A percentile compares a stretch with the other conserved stretches of the same genome.
Evolutionary conservation across 2,113 vertebrate species (phyloP).

Genomic region (Jaculus jaculus): DNA sequence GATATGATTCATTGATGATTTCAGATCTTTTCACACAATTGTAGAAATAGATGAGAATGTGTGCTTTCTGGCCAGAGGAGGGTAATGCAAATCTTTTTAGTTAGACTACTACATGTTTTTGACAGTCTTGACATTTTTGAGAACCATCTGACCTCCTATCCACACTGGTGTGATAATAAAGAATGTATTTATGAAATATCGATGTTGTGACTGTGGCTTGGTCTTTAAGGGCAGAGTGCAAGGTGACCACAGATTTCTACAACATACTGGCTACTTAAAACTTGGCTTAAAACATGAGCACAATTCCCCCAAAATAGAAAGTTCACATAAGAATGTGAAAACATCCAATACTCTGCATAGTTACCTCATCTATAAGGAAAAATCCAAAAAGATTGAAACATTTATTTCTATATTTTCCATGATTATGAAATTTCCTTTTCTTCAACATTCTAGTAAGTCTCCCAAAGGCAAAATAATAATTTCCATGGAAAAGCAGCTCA

Average conservation of each 20-base stretch:
- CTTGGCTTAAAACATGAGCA: not conserved
- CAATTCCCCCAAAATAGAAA: constrained; percentile 49
- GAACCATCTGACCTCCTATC: constrained; percentile 52
- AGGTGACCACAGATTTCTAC: constrained; percentile 46
- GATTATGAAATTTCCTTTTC: constrained; percentile 66
- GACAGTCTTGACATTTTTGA: not conserved
- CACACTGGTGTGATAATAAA: constrained; percentile 65
- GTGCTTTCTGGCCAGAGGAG: constrained; percentile 77
- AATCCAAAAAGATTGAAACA: constrained; percentile 52
- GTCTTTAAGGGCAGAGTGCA: constrained; percentile 37
- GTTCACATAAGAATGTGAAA: constrained; percentile 51
- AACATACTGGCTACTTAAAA: constrained; percentile 5
- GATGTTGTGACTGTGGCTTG: not conserved
- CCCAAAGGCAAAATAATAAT: constrained; percentile 64
- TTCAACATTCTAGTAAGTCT: constrained; percentile 64
- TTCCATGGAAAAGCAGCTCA: constrained; percentile 75
- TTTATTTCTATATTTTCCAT: constrained; percentile 44
- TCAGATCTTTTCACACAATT: not conserved
- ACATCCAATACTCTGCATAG: constrained; percentile 13
- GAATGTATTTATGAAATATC: constrained; percentile 48
- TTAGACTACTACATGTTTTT: not conserved
- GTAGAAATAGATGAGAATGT: not conserved
- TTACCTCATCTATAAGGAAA: constrained; percentile 67
- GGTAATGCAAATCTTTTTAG: constrained; percentile 59
- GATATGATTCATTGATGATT: not conserved